Evolutionary conservation across 2,888 invertebrate species (phyloP).

Genomic region (Augiades crinisus): DNA sequence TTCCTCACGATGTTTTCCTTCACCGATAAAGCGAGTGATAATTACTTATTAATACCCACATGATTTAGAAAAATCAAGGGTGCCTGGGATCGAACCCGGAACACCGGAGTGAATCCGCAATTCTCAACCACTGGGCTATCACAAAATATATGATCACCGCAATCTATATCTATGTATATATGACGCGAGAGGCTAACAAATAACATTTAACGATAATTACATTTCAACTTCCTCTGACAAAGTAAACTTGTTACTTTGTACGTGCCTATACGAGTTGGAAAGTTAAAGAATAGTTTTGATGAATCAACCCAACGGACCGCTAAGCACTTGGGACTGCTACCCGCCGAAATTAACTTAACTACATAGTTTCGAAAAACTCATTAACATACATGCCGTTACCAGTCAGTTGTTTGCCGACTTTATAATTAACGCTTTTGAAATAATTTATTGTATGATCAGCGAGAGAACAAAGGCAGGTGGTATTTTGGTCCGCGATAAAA

Average conservation of each 20-base stretch:
- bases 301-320: background rate
- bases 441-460: background rate
- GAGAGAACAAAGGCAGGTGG: background rate
- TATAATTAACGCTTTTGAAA: constrained; percentile 1
- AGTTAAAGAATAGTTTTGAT: constrained; percentile 5
- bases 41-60: no score
- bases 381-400: constrained; percentile 5
- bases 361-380: constrained; percentile 9
- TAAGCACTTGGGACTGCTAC: background rate
- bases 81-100: no score
- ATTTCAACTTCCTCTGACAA: background rate
- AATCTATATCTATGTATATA: no score
- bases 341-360: constrained; percentile 8
- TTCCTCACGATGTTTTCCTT: no score
- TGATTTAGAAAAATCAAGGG: no score
- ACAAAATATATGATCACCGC: no score
- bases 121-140: no score
- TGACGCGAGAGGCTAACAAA: no score
- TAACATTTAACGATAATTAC: no score
- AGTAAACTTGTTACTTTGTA: background rate
- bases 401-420: background rate
- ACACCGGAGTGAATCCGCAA: no score
- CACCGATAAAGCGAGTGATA: no score
- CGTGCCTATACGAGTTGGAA: background rate
- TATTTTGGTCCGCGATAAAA: no score